Conservation (phyloP, 1,140 invertebrate genomes). For the Psilanteris sp. region DNA sequence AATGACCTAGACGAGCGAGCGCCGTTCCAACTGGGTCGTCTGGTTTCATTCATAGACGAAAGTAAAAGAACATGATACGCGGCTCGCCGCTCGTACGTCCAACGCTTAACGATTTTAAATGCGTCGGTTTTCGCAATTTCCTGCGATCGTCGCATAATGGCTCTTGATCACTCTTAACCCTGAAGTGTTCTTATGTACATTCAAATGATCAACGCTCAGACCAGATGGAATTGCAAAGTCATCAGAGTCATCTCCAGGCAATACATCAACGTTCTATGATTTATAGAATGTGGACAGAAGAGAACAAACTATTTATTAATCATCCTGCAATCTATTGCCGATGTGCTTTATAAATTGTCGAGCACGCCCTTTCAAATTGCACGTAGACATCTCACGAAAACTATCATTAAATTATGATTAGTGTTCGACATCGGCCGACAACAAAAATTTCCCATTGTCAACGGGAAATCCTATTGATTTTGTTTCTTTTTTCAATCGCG, state of each 20-base stretch:
- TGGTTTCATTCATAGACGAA: slow-evolving; percentile 1
- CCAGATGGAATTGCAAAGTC: slow-evolving; percentile 58
- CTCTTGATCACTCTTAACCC: slow-evolving; percentile 59
- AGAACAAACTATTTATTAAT: slow-evolving; percentile 66
- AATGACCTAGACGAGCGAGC: too few relatives aligned
- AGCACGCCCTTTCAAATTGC: slow-evolving; percentile 59
- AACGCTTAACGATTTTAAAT: slow-evolving; percentile 35
- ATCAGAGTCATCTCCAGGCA: slow-evolving; percentile 63
- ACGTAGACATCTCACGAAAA: slow-evolving; percentile 46
- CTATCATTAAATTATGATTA: slow-evolving; percentile 59
- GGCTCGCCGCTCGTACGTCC: slow-evolving; percentile 25
- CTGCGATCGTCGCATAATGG: slow-evolving; percentile 49
- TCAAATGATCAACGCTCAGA: slow-evolving; percentile 55
- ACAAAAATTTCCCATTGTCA: slow-evolving; percentile 56
- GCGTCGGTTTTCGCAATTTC: slow-evolving; percentile 62
- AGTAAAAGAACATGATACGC: slow-evolving; percentile 21
- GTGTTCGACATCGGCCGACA: slow-evolving; percentile 22
- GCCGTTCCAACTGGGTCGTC: slow-evolving; percentile 6
- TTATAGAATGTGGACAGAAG: slow-evolving; percentile 65
- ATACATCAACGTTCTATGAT: slow-evolving; percentile 66
- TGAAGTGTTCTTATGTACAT: slow-evolving; percentile 47
- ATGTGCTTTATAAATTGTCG: slow-evolving; percentile 57
- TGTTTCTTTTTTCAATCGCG: slow-evolving; percentile 15
- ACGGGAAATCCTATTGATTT: slow-evolving; percentile 20
- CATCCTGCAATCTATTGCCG: slow-evolving; percentile 57